Conservation (phyloP, 2,113 vertebrate species). For the Mirounga angustirostris region DNA sequence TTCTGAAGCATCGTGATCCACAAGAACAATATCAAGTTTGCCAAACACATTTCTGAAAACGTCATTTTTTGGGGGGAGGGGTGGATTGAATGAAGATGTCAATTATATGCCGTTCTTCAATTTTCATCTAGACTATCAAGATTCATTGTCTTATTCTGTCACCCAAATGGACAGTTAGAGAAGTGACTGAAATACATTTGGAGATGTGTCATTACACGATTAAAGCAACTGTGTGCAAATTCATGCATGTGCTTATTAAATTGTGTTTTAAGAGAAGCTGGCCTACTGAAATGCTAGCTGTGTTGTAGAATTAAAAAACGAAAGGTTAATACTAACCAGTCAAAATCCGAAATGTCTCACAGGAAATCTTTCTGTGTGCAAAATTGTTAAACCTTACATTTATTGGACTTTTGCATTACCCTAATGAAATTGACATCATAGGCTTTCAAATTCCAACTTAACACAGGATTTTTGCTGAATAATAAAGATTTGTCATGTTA, state of each 20-base stretch:
- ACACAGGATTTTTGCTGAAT: background rate
- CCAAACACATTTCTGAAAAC: constrained; percentile 75
- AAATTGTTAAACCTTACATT: constrained; percentile 51
- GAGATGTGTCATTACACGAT: background rate
- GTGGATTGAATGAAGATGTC: constrained; percentile 81
- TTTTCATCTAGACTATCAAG: constrained; percentile 51
- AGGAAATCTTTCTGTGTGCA: background rate
- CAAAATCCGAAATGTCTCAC: background rate
- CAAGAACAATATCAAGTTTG: constrained; percentile 86
- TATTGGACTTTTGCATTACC: background rate
- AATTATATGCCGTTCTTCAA: constrained; percentile 62
- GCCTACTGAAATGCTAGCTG: background rate
- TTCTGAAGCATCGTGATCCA: constrained; percentile 85
- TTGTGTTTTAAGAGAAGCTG: constrained; percentile 74
- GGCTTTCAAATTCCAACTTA: constrained; percentile 45
- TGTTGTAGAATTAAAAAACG: constrained; percentile 47
- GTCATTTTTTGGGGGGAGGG: constrained; percentile 61
- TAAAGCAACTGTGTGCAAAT: constrained; percentile 62
- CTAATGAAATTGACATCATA: background rate
- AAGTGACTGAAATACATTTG: constrained; percentile 56
- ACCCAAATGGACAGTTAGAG: constrained; percentile 43
- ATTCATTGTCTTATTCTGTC: constrained; percentile 69
- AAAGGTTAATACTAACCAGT: constrained; percentile 54
- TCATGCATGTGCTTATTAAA: constrained; percentile 12
- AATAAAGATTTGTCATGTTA: constrained; percentile 5